These are phyloP conservation scores for Catamblyrhynchus diadema DNA, from an alignment of 2,797 vertebrate species.

Conservation along the genomic window DNA sequence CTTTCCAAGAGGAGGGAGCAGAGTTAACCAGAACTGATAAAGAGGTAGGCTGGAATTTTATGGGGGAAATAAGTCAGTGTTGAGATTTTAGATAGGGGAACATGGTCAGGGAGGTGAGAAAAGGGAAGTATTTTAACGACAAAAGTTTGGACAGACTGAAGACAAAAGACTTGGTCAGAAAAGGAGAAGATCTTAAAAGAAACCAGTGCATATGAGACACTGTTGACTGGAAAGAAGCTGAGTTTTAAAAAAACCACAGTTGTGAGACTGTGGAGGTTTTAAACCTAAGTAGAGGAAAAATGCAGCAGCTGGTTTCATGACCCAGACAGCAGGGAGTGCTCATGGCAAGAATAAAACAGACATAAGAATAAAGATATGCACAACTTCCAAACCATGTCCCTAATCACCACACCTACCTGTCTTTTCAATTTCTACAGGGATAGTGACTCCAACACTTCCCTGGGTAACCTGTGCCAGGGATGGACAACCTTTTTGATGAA, in stretches of 20 bases:
- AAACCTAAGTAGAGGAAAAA: not conserved
- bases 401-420: not conserved
- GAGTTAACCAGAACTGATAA: not conserved
- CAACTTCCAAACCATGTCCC: not conserved
- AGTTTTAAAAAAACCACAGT: not conserved
- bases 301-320: not conserved
- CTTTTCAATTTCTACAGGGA: not conserved
- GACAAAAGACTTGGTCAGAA: not conserved
- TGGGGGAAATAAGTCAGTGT: not conserved
- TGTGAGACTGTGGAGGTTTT: not conserved
- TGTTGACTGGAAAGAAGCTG: not conserved
- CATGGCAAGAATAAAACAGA: not conserved
- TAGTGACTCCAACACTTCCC: not conserved
- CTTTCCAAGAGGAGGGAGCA: not conserved
- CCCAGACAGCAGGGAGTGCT: conserved; percentile 24
- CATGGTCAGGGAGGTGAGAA: not conserved
- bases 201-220: not conserved
- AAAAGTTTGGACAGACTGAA: not conserved
- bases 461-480: not conserved
- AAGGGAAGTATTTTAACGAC: not conserved
- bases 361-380: not conserved
- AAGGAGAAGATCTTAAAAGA: not conserved
- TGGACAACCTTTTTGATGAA: not conserved
- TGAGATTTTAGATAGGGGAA: not conserved
- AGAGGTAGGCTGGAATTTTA: not conserved